A percentile compares a stretch with the other conserved stretches of the same genome.
These are phyloP conservation scores for Liparis tanakae DNA, from an alignment of 2,797 vertebrate species.

Conservation along the genomic window DNA sequence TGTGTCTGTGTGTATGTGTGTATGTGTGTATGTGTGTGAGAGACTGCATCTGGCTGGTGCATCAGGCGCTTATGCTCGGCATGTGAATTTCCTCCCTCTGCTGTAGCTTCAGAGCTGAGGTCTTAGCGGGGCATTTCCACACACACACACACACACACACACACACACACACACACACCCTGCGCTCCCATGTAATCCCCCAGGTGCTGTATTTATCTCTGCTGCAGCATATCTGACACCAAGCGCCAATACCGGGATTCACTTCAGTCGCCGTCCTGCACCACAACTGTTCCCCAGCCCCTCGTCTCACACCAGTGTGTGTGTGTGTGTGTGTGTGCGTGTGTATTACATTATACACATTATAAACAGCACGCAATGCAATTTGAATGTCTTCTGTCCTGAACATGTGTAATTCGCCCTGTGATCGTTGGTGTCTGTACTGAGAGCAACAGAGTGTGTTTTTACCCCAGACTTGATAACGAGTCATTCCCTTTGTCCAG, in stretches of 20 bases:
- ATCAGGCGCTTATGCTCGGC: constrained; percentile 68
- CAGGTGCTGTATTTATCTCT: constrained; percentile 87
- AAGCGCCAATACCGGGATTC: constrained; percentile 83
- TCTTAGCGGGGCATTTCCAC: constrained; percentile 63
- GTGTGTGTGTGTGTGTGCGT: too few relatives aligned
- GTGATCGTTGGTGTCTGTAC: constrained; percentile 34
- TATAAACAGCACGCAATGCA: constrained; percentile 29
- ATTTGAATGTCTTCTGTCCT: constrained; percentile 26
- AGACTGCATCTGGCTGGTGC: constrained; percentile 68
- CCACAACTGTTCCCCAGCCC: constrained; percentile 69
- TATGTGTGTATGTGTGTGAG: neutral
- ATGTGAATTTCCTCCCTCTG: constrained; percentile 65
- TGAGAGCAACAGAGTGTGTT: constrained; percentile 9
- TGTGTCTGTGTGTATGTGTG: too few relatives aligned
- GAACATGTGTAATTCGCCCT: constrained; percentile 33
- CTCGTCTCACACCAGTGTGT: constrained; percentile 47
- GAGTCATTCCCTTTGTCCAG: constrained; percentile 69
- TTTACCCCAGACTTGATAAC: constrained; percentile 53
- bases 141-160: constrained; percentile 33
- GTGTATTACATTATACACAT: constrained; percentile 31
- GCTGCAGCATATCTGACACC: constrained; percentile 80
- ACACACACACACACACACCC: constrained; percentile 55
- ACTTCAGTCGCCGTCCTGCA: constrained; percentile 81
- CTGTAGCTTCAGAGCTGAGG: constrained; percentile 55
- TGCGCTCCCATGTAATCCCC: constrained; percentile 79